Evolutionary conservation across 2,888 invertebrate genomes (phyloP), one percentile per base, ranked within the genome.

Genomic region (Gandaritis pyraliata): DNA sequence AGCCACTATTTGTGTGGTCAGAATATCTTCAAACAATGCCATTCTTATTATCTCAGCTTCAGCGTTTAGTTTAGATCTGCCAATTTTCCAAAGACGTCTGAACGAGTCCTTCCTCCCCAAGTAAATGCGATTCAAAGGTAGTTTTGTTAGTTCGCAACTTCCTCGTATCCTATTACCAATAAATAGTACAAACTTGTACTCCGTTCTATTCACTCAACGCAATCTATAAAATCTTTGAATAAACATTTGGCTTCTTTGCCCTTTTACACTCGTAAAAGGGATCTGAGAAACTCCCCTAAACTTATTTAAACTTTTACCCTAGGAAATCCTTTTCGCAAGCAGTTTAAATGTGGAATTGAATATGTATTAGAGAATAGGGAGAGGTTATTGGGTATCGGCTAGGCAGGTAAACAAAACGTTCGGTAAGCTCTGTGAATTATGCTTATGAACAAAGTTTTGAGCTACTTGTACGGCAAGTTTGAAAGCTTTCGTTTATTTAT

Each of bases 301-400:
- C 89, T 91, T 91, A 87, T 90, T 90, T 90, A 90, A 90, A 90
- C 86, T 92, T 90, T 87, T 87, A 86, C 89, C 85, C 85, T 86
- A 86, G 86, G 82, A 90, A 90, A 90, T 90, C 90, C 90, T 87
- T 90, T 88, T 84, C 80, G 85, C 84, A 82, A 86, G 83, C 84
- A 85, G 85, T 88, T 88, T 87, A 87, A 88, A 87, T 83, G 85
- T 80, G 81, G 85, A 87, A 87, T 86, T 86, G 88, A 87, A 88
- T 87, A 88, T 88, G 86, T 88, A 86, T 88, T 83, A 82, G 83
- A 81, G 80, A 80, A 83, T 75, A 74, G 79, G 77, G 78, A 74
- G 76, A 78, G 76, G 80, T 81, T 75, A 81, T 75, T 72, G 74
- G 72, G 74, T 75, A 79, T 77, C 74, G 78, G 75, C 78, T 77